phyloP scores from a whole-genome alignment of 2,888 invertebrate species.

The Nephrotoma guestfalica region DNA sequence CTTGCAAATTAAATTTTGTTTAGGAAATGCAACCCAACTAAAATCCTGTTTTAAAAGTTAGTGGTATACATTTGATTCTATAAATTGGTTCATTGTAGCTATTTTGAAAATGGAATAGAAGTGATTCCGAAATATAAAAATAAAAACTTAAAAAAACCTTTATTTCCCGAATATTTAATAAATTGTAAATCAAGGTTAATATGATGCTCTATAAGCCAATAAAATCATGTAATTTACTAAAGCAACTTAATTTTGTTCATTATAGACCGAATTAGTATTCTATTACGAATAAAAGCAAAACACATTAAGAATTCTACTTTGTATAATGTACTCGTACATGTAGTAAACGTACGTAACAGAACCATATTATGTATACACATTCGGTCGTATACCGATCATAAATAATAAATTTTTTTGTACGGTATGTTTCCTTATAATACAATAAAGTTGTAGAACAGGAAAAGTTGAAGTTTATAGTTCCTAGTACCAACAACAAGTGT shows the following conservation, averaged over 20 bases:
- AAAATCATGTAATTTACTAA: not conserved
- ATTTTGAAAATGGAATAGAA: too few species aligned
- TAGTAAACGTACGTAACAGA: not conserved
- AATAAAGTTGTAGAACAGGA: not conserved
- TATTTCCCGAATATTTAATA: not conserved
- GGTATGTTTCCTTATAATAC: not conserved
- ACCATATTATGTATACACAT: not conserved
- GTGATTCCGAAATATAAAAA: not conserved
- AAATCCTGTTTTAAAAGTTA: too few species aligned
- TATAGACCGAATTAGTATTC: not conserved
- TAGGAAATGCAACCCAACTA: too few species aligned
- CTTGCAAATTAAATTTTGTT: too few species aligned
- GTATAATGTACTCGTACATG: not conserved
- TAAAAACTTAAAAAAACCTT: too few species aligned
- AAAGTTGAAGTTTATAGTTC: not conserved
- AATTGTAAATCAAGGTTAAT: not conserved
- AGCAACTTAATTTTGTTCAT: not conserved
- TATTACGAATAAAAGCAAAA: not conserved
- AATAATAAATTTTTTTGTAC: not conserved
- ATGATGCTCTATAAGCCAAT: not conserved
- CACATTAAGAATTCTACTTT: not conserved
- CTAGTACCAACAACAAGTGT: not conserved
- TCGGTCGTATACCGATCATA: not conserved
- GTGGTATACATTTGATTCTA: too few species aligned
- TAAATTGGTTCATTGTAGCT: too few species aligned